Evolutionary conservation across 2,888 invertebrate species (phyloP).

Genomic region (Neoscelio sp.): DNA sequence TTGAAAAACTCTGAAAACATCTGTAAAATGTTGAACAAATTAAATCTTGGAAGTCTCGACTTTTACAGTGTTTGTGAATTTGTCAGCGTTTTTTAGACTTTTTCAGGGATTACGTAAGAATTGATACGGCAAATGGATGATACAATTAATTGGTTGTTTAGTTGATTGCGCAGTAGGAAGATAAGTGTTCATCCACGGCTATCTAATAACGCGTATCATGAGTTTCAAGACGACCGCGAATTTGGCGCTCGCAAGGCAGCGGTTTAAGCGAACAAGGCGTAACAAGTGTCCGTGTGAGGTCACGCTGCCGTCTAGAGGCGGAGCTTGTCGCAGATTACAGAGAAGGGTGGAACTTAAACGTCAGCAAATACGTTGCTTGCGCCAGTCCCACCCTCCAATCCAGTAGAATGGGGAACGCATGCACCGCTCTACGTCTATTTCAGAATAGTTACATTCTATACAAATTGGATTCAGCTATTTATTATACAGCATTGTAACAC

Average conservation of each 20-base stretch:
- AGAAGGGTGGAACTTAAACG: constrained; percentile 76
- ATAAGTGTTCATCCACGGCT: constrained; percentile 30
- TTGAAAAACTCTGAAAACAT: too few relatives aligned
- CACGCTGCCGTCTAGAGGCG: constrained; percentile 80
- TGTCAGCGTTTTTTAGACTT: too few relatives aligned
- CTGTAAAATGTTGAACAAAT: too few relatives aligned
- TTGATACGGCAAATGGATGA: background rate
- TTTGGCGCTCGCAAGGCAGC: constrained; percentile 45
- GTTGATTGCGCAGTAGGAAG: constrained; percentile 21
- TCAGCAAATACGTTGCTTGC: constrained; percentile 82
- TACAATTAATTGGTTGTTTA: constrained; percentile 37
- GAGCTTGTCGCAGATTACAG: constrained; percentile 75
- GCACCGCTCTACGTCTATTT: constrained; percentile 27
- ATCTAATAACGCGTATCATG: constrained; percentile 52
- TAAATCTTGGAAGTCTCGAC: too few relatives aligned
- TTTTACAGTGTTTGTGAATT: too few relatives aligned
- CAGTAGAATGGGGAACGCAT: constrained; percentile 44
- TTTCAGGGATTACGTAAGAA: background rate
- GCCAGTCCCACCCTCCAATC: constrained; percentile 88
- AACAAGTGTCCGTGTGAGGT: constrained; percentile 83
- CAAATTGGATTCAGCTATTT: background rate
- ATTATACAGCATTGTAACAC: background rate
- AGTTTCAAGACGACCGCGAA: constrained; percentile 43
- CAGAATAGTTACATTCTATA: constrained; percentile 6
- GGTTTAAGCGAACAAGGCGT: constrained; percentile 74